Percentiles rank a stretch among this genome's conserved stretches.
Conservation (phyloP, 2,797 vertebrate species). For the Trichosurus vulpecula region DNA sequence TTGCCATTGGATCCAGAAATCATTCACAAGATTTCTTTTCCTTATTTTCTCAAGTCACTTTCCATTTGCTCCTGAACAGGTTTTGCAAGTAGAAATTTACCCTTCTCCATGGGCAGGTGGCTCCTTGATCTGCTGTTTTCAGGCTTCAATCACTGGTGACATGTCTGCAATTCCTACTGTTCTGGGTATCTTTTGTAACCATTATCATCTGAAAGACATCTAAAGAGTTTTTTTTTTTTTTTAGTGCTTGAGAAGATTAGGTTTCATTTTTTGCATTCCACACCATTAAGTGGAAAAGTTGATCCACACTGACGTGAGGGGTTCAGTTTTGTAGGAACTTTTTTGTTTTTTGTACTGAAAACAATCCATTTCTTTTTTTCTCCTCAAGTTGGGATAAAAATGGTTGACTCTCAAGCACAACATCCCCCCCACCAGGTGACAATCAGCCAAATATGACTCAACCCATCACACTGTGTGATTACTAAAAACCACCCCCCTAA, state of each 20-base stretch:
- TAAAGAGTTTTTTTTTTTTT: conserved; percentile 47
- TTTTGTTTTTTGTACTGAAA: conserved; percentile 66
- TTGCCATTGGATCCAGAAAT: conserved; percentile 48
- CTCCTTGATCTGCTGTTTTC: conserved; percentile 67
- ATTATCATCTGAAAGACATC: conserved; percentile 76
- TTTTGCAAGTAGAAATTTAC: conserved; percentile 65
- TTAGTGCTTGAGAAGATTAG: conserved; percentile 66
- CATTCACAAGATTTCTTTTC: conserved; percentile 46
- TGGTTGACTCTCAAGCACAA: conserved; percentile 31
- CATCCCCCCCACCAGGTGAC: neutral
- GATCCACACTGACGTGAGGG: conserved; percentile 50
- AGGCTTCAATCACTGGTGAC: conserved; percentile 71
- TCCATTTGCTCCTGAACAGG: conserved; percentile 52
- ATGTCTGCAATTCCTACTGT: conserved; percentile 68
- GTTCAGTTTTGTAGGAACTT: conserved; percentile 58
- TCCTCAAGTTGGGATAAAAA: conserved; percentile 54
- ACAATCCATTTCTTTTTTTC: conserved; percentile 40
- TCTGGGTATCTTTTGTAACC: conserved; percentile 74
- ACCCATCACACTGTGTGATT: neutral
- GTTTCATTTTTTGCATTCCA: conserved; percentile 74
- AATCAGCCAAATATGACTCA: conserved; percentile 50
- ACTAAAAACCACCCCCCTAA: neutral
- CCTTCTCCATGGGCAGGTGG: conserved; percentile 61
- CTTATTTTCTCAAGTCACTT: conserved; percentile 36
- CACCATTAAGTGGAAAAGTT: conserved; percentile 59